These are phyloP conservation scores for Trachymyrmex septentrionalis DNA, from an alignment of 1,140 invertebrate genomes.

Conservation along the genomic window DNA sequence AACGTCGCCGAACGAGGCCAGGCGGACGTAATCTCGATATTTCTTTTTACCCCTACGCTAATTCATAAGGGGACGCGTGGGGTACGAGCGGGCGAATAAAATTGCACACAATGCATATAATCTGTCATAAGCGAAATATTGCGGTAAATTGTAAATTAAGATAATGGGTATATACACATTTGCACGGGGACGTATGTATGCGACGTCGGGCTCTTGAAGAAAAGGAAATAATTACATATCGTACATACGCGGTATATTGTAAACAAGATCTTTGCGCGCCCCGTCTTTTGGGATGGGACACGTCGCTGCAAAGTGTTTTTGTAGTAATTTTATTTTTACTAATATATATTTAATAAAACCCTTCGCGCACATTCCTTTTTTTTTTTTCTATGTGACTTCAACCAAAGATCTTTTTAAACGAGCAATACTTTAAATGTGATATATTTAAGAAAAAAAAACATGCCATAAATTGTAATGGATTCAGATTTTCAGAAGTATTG, in stretches of 20 bases:
- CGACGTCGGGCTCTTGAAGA: not conserved
- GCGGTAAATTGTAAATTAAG: not conserved
- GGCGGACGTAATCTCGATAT: slow-evolving; percentile 48
- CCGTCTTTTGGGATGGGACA: not conserved
- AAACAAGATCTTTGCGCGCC: not conserved
- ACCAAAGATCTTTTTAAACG: not conserved
- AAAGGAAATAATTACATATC: not conserved
- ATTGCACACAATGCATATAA: not conserved
- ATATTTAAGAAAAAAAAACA: no score
- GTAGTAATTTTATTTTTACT: not conserved
- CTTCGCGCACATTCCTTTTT: not conserved
- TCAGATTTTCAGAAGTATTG: no score
- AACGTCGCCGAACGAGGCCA: slow-evolving; percentile 58
- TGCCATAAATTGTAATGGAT: no score
- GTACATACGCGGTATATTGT: not conserved
- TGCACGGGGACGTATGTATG: not conserved
- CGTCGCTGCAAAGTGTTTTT: not conserved
- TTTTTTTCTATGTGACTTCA: not conserved
- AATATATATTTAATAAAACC: not conserved
- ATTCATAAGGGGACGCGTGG: not conserved
- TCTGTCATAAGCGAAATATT: slow-evolving; percentile 6
- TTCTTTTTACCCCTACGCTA: slow-evolving; percentile 8
- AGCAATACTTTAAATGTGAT: not conserved
- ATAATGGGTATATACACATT: not conserved
- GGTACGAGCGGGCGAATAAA: slow-evolving; percentile 12